These are phyloP conservation scores for Pseudonaja textilis DNA, from an alignment of 2,113 vertebrate species.

Conservation along the genomic window DNA sequence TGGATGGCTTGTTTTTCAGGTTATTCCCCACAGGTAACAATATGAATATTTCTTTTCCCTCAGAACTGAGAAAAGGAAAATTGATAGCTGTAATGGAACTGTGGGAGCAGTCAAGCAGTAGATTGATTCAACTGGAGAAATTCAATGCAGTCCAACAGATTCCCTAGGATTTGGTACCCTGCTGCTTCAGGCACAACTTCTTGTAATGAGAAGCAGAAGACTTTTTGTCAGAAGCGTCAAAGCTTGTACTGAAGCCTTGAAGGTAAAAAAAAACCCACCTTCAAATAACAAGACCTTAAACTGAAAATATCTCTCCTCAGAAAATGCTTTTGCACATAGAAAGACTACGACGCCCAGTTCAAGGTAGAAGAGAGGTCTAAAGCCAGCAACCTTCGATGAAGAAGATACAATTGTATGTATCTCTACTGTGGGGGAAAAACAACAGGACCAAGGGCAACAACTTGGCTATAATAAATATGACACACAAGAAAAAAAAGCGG, in stretches of 20 bases:
- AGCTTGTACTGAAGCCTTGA: slow-evolving; percentile 47
- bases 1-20: slow-evolving; percentile 48
- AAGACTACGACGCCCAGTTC: slow-evolving; percentile 18
- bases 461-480: slow-evolving; percentile 29
- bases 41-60: slow-evolving; percentile 37
- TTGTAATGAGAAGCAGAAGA: slow-evolving; percentile 68
- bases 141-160: slow-evolving; percentile 65
- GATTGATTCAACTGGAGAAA: slow-evolving; percentile 73
- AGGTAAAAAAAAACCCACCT: slow-evolving; percentile 27
- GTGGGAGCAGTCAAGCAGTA: slow-evolving; percentile 66
- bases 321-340: slow-evolving; percentile 43
- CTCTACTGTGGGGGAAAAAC: accelerated
- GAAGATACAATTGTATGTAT: not conserved
- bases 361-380: slow-evolving; percentile 36
- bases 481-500: slow-evolving; percentile 33
- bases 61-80: slow-evolving; percentile 64
- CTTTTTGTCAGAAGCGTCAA: slow-evolving; percentile 65
- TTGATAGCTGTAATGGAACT: slow-evolving; percentile 63
- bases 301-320: slow-evolving; percentile 46
- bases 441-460: not conserved
- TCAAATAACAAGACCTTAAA: not conserved
- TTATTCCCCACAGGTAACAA: slow-evolving; percentile 54
- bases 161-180: slow-evolving; percentile 60
- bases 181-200: slow-evolving; percentile 62
- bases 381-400: slow-evolving; percentile 31